Evolutionary conservation across 2,113 vertebrate genomes (phyloP), one percentile per base, ranked within the genome.

Genomic region (Arothron firmamentum): DNA sequence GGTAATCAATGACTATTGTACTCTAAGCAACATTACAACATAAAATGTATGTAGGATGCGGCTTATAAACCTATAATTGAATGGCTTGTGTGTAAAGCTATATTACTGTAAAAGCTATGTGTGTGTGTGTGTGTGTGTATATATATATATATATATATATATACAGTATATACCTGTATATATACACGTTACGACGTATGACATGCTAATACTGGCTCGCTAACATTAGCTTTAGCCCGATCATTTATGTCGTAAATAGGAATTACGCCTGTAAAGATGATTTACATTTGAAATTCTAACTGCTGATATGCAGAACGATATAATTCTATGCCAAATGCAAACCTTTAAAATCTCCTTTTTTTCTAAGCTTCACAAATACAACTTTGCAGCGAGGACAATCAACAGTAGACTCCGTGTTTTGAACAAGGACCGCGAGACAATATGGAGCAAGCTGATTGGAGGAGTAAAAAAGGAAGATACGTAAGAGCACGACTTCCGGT

Each of bases 371-470:
- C 6, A 17, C 31, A 23, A 17, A 4, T 16, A 18, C 18, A 42
- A 20, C 54, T 48, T 18, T 15, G 50, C 6, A 2, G n/a, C 47
- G 14, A 13, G 5, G 8, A 41, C 11, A 18, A 51, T n/a, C 25
- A 58, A 20, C 41, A 25, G 62, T 48, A 21, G 6, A 1, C 23
- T 53, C 38, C 56, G 19, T 76, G 21, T 77, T 92, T 92, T 88
- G 82, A 92, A 92, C 74, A 1, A 56, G 61, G 72, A 70, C 88
- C 85, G 88, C 83, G 74, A 82, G 70, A 74, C 13, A 3, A 14
- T 74, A 62, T 47, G 34, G 23, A 43, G 9, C 16, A 52, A 41
- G 23, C 60, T 83, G 82, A 91, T 91, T 91, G 90, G 91, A 53
- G 3, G 49, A 64, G n/a, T 0, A 2, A 51, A 63, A 64, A 6